A percentile compares a stretch with the other conserved stretches of the same genome.
phyloP scores from a whole-genome alignment of 2,888 invertebrate genomes.

The Ormia ochracea region DNA sequence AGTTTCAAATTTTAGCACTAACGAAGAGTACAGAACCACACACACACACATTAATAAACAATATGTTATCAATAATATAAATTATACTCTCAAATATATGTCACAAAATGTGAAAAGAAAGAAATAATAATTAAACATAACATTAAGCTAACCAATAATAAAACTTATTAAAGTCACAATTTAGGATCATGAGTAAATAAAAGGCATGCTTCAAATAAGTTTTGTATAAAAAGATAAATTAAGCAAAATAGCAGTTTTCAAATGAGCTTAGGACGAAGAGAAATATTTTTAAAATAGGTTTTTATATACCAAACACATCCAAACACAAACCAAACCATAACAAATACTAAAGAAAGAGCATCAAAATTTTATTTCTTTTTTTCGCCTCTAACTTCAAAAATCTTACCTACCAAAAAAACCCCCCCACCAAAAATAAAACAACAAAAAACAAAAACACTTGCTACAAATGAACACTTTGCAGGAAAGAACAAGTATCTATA shows the following conservation, averaged over 20 bases:
- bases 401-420: slow-evolving; percentile 20
- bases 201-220: slow-evolving; percentile 46
- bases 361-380: slow-evolving; percentile 55
- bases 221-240: slow-evolving; percentile 5
- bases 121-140: slow-evolving; percentile 27
- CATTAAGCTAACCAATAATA: slow-evolving; percentile 35
- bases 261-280: slow-evolving; percentile 23
- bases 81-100: slow-evolving; percentile 10
- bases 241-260: not conserved
- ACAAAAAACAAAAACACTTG: slow-evolving; percentile 36
- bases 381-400: not conserved
- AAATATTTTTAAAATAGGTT: slow-evolving; percentile 2
- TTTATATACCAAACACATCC: not conserved
- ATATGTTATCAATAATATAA: slow-evolving; percentile 30
- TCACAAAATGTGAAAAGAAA: slow-evolving; percentile 12
- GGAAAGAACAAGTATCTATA: slow-evolving; percentile 69
- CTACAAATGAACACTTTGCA: slow-evolving; percentile 54
- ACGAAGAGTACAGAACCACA: slow-evolving; percentile 14
- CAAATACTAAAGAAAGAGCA: slow-evolving; percentile 47
- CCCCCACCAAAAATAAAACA: no score
- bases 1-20: slow-evolving; percentile 59
- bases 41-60: slow-evolving; percentile 23
- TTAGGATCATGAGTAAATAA: slow-evolving; percentile 48
- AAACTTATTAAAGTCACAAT: slow-evolving; percentile 1
- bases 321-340: slow-evolving; percentile 28